These are phyloP conservation scores for Bombylius major DNA, from an alignment of 2,888 invertebrate genomes.

Conservation along the genomic window DNA sequence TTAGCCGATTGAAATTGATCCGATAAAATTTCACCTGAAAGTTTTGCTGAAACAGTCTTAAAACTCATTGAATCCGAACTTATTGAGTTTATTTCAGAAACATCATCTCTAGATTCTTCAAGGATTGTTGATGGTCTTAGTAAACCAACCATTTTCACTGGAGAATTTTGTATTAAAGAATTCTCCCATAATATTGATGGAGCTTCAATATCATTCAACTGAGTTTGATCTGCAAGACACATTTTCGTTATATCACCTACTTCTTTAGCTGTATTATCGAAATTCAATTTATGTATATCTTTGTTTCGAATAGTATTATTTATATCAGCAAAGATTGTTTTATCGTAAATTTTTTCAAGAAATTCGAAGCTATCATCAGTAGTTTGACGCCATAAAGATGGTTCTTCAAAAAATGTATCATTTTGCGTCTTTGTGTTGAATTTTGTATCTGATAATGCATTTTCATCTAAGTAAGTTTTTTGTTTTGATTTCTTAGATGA, in stretches of 20 bases:
- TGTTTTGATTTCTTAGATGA: background rate
- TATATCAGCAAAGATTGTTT: slow-evolving; percentile 26
- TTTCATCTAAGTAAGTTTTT: background rate
- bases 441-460: background rate
- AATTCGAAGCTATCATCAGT: slow-evolving; percentile 26
- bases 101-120: slow-evolving; percentile 23
- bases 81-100: slow-evolving; percentile 17
- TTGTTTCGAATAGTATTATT: background rate
- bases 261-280: slow-evolving; percentile 3
- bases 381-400: slow-evolving; percentile 6
- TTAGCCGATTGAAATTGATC: slow-evolving; percentile 29
- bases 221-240: slow-evolving; percentile 22
- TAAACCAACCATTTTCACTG: slow-evolving; percentile 31
- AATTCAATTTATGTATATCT: background rate
- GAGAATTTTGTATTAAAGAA: slow-evolving; percentile 24
- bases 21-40: slow-evolving; percentile 15
- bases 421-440: background rate
- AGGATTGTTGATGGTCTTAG: slow-evolving; percentile 33
- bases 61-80: slow-evolving; percentile 18
- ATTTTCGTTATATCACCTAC: slow-evolving; percentile 9
- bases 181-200: slow-evolving; percentile 33
- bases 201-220: slow-evolving; percentile 30
- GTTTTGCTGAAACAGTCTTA: background rate
- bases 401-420: slow-evolving; percentile 7
- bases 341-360: slow-evolving; percentile 31